phyloP scores from a whole-genome alignment of 2,797 vertebrate species.

The Luscinia luscinia region DNA sequence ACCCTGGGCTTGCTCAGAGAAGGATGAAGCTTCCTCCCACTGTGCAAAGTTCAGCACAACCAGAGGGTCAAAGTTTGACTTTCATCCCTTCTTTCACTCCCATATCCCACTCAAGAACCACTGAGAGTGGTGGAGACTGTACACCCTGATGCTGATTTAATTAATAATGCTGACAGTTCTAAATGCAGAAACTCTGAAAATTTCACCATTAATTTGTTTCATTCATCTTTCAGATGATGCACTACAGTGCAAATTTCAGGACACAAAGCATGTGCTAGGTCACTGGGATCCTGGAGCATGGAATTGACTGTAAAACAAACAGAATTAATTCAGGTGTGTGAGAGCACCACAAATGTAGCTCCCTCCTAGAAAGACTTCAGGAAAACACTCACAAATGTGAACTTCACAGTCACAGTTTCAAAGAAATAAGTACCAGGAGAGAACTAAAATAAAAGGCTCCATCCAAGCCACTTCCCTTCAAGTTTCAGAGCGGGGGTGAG shows the following conservation, averaged over 20 bases:
- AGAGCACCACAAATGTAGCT: fast-evolving
- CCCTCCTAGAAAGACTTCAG: neutral
- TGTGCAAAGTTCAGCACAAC: neutral
- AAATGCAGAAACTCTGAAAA: neutral
- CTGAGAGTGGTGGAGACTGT: neutral
- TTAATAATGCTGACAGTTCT: neutral
- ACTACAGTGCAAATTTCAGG: neutral
- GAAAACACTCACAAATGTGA: neutral
- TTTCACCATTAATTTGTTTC: neutral
- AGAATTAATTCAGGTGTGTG: neutral
- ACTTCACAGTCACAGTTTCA: neutral
- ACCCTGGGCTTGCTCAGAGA: neutral
- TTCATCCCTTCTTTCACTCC: neutral
- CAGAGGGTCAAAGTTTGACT: neutral
- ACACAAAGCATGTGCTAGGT: fast-evolving
- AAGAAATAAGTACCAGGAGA: neutral
- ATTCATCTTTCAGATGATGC: neutral
- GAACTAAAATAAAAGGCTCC: neutral
- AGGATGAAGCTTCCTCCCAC: neutral
- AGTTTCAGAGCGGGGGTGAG: neutral
- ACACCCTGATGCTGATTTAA: neutral
- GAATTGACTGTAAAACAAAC: neutral
- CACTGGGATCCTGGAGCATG: neutral
- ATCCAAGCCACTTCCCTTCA: neutral
- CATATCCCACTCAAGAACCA: neutral